phyloP scores from a whole-genome alignment of 2,113 vertebrate species.

The Stigmatopora argus region DNA sequence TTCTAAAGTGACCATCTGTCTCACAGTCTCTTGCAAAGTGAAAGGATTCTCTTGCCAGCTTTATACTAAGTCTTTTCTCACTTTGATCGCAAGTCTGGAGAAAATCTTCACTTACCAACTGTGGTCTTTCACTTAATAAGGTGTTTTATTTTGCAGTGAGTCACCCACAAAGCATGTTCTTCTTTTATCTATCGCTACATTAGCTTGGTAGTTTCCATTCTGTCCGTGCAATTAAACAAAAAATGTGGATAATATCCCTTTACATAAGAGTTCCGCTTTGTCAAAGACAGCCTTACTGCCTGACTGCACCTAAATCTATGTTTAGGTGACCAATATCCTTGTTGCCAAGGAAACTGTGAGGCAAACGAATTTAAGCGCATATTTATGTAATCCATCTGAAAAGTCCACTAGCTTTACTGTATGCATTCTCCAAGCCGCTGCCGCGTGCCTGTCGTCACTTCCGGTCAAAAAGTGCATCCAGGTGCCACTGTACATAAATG shows the following conservation, averaged over 20 bases:
- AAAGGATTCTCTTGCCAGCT: conserved; percentile 39
- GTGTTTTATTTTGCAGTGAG: conserved; percentile 23
- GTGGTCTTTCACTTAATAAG: conserved; percentile 29
- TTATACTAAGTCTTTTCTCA: conserved; percentile 58
- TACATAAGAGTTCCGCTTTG: conserved; percentile 11
- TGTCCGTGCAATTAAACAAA: background rate
- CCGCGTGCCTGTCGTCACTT: conserved; percentile 42
- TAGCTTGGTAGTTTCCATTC: background rate
- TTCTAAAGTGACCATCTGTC: conserved; percentile 60
- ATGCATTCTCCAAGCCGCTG: conserved; percentile 15
- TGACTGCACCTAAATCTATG: conserved; percentile 46
- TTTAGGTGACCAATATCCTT: conserved; percentile 53
- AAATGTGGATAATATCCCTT: background rate
- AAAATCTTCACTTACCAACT: conserved; percentile 40
- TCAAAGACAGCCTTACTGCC: conserved; percentile 10
- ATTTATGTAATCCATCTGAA: conserved; percentile 54
- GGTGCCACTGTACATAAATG: conserved; percentile 29
- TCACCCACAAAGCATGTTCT: conserved; percentile 31
- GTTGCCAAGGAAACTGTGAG: conserved; percentile 66
- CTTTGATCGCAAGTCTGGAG: conserved; percentile 34
- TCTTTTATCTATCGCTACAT: background rate
- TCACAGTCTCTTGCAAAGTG: conserved; percentile 48
- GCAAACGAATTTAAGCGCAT: conserved; percentile 53
- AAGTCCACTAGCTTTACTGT: conserved; percentile 32
- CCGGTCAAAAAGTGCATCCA: conserved; percentile 37